These are phyloP conservation scores for Poliocrania exsul DNA, from an alignment of 2,797 vertebrate species.

Conservation along the genomic window DNA sequence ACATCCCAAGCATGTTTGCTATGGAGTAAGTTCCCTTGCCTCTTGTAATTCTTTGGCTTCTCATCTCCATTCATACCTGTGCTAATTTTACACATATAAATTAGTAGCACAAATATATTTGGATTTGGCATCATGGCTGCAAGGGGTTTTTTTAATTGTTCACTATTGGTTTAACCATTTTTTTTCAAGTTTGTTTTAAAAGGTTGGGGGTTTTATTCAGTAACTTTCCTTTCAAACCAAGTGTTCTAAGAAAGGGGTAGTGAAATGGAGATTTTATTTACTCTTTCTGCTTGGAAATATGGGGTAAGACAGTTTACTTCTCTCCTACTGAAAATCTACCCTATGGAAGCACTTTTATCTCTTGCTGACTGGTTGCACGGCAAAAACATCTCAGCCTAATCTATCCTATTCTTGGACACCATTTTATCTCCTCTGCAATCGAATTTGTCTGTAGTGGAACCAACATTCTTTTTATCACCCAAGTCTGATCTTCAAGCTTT, in stretches of 20 bases:
- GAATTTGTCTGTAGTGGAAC: slow-evolving; percentile 36
- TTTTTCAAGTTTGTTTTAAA: background rate
- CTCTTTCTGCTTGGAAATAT: background rate
- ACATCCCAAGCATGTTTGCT: slow-evolving; percentile 45
- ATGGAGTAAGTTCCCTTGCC: slow-evolving; percentile 15
- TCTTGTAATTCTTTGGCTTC: slow-evolving; percentile 22
- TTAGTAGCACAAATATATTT: background rate
- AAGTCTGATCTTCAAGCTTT: slow-evolving; percentile 57
- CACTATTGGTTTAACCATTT: background rate
- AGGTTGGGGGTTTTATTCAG: background rate
- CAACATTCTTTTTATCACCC: slow-evolving; percentile 55
- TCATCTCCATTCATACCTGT: slow-evolving; percentile 33
- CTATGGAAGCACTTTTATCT: background rate
- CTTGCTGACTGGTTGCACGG: background rate
- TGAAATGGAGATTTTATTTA: background rate
- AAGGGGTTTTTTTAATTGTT: background rate
- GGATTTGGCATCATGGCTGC: slow-evolving; percentile 23
- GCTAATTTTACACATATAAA: slow-evolving; percentile 38
- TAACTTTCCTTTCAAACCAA: background rate
- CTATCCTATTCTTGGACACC: background rate
- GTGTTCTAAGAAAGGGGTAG: background rate
- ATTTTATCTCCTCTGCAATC: slow-evolving; percentile 48
- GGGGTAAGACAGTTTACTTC: background rate
- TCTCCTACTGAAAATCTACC: background rate
- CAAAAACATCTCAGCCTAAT: slow-evolving; percentile 26